These are phyloP conservation scores for Cydia splendana DNA, from an alignment of 1,140 invertebrate species.

Conservation along the genomic window DNA sequence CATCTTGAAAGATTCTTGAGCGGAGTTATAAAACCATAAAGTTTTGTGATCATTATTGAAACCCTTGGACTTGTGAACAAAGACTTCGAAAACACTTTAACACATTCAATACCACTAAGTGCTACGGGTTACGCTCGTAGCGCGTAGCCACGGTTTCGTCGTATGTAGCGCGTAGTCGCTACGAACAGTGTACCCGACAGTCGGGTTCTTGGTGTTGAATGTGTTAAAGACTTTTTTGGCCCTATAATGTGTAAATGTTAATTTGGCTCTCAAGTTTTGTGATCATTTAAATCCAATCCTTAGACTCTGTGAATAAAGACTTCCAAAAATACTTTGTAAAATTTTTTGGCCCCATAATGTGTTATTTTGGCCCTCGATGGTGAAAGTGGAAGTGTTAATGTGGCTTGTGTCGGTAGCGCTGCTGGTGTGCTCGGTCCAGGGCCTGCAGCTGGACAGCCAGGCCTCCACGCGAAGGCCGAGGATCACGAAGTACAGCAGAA, in stretches of 20 bases:
- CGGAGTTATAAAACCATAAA: too few relatives aligned
- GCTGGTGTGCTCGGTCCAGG: slow-evolving; percentile 67
- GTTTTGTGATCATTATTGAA: background rate
- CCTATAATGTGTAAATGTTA: background rate
- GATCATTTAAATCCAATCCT: background rate
- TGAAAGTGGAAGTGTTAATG: slow-evolving; percentile 41
- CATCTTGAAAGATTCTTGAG: too few relatives aligned
- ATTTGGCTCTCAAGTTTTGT: background rate
- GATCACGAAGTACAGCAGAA: slow-evolving; percentile 80
- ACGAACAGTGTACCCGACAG: too few relatives aligned
- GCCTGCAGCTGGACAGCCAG: slow-evolving; percentile 78
- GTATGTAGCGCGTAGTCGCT: too few relatives aligned
- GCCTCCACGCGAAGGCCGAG: slow-evolving; percentile 80
- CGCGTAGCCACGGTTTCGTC: too few relatives aligned
- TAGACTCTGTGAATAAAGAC: slow-evolving; percentile 37
- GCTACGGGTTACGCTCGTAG: too few relatives aligned
- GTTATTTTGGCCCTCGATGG: slow-evolving; percentile 35
- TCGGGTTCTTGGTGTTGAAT: too few relatives aligned
- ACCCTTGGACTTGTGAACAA: background rate
- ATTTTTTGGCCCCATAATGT: background rate
- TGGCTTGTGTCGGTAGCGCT: slow-evolving; percentile 67
- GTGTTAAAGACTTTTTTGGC: background rate
- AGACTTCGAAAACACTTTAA: background rate
- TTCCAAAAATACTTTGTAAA: too few relatives aligned
- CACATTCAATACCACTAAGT: too few relatives aligned